These are phyloP conservation scores for Hiodon tergisus DNA, from an alignment of 2,113 vertebrate species.

Conservation along the genomic window DNA sequence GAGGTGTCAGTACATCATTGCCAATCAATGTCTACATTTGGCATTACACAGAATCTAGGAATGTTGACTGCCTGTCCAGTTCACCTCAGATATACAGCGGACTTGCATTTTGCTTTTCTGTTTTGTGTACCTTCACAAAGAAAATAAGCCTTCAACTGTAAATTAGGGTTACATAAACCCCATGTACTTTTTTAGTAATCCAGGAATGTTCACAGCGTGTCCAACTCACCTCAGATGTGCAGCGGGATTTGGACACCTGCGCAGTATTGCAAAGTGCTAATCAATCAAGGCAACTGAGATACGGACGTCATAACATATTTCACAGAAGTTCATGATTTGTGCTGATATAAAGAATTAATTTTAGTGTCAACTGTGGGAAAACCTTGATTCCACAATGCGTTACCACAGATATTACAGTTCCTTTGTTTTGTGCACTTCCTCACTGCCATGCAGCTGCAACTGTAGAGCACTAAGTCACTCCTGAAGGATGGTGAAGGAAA, in stretches of 20 bases:
- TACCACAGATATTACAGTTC: background rate
- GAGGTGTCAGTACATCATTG: conserved; percentile 12
- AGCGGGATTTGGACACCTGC: too few species aligned
- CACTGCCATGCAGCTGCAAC: background rate
- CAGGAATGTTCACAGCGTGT: too few species aligned
- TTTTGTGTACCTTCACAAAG: background rate
- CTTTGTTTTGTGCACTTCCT: background rate
- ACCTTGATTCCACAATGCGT: background rate
- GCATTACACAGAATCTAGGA: background rate
- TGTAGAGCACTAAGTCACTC: background rate
- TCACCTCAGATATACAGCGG: background rate
- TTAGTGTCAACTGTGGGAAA: background rate
- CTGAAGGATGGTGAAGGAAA: background rate
- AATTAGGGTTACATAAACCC: conserved; percentile 55
- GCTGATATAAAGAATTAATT: background rate
- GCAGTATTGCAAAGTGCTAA: too few species aligned
- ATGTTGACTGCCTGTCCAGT: background rate
- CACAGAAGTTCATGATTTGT: background rate
- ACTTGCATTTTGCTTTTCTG: background rate
- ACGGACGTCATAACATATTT: too few species aligned
- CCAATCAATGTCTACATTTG: background rate
- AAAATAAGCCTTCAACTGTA: background rate
- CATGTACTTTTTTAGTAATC: conserved; percentile 52
- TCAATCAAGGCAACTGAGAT: too few species aligned
- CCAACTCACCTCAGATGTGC: too few species aligned